Evolutionary conservation across 2,888 invertebrate genomes (phyloP), one percentile per base, ranked within the genome.

Genomic region (Pyrochroa serraticornis): DNA sequence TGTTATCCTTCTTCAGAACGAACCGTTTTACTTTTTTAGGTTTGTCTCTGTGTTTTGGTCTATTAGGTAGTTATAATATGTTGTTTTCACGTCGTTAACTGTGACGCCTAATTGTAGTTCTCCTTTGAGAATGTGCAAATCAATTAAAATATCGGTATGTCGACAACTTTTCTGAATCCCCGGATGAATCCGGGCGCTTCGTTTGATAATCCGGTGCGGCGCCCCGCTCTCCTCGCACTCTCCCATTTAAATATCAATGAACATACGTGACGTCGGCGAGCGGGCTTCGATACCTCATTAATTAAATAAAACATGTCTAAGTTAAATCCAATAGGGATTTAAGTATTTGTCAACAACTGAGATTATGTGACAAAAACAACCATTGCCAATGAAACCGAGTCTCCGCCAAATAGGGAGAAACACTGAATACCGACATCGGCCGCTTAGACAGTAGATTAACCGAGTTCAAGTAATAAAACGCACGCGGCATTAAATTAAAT

Each of bases 341-440:
- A 70, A 72, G 76, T 75, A 76, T 76, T 76, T 76, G 75, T 75
- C 76, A 76, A 73, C 71, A 70, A 69, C 75, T 71, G 75, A 75
- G 75, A 75, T 75, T 75, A 75, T 74, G 75, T 75, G 75, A 72
- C 74, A 76, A 76, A 63, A 75, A 75, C 73, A 72, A 71, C 68
- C 68, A 68, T 72, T 68, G 69, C 68, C 72, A 68, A 70, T 65
- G 74, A 71, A 72, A 72, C 70, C 71, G 67, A 68, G 71, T 63
- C 68, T 65, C 59, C 51, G 58, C 74, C 74, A 75, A 74, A 74
- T 76, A 75, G 68, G 75, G 75, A 58, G 64, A 67, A 73, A 76
- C 71, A 73, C 71, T 73, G 70, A 74, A 73, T 70, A 71, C 74
- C 74, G 73, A 71, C 74, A 63, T 63, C 60, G 43, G 56, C 63